phyloP scores from a whole-genome alignment of 53 echinoderm and acorn worm genomes.

The Actinopyga echinites region DNA sequence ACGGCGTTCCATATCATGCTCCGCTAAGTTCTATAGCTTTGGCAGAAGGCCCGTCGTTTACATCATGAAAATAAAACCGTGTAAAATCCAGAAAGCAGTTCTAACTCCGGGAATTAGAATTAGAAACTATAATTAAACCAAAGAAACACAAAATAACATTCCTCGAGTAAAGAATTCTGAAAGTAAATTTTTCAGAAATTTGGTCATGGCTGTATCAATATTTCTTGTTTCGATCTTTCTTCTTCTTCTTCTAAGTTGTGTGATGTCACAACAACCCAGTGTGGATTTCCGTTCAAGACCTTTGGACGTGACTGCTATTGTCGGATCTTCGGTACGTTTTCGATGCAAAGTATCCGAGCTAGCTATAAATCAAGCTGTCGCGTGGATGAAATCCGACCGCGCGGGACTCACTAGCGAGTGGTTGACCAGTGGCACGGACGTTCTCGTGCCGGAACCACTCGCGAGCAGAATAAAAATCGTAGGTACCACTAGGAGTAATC shows the following conservation, averaged over 20 bases:
- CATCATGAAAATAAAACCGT: too few species aligned
- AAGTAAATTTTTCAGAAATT: too few species aligned
- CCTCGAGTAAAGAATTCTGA: too few species aligned
- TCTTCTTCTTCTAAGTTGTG: neutral
- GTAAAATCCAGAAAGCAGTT: too few species aligned
- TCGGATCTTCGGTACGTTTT: neutral
- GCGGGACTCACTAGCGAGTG: constrained; percentile 26
- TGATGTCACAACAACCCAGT: neutral
- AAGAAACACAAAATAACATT: too few species aligned
- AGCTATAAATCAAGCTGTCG: constrained; percentile 16
- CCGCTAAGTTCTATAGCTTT: too few species aligned
- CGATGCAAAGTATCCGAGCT: constrained; percentile 7
- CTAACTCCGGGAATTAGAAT: too few species aligned
- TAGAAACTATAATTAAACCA: too few species aligned
- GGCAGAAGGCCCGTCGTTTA: too few species aligned
- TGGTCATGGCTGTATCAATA: too few species aligned
- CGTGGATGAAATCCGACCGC: constrained; percentile 29
- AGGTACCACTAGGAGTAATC: constrained; percentile 14
- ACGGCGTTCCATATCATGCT: too few species aligned
- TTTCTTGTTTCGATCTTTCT: too few species aligned
- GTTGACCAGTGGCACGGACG: constrained; percentile 9
- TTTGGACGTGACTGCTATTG: neutral
- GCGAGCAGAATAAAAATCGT: constrained; percentile 13
- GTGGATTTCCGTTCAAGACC: neutral
- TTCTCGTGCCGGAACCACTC: constrained; percentile 2